phyloP scores from a whole-genome alignment of 2,113 vertebrate species.

The rat (Rattus norvegicus) region DNA sequence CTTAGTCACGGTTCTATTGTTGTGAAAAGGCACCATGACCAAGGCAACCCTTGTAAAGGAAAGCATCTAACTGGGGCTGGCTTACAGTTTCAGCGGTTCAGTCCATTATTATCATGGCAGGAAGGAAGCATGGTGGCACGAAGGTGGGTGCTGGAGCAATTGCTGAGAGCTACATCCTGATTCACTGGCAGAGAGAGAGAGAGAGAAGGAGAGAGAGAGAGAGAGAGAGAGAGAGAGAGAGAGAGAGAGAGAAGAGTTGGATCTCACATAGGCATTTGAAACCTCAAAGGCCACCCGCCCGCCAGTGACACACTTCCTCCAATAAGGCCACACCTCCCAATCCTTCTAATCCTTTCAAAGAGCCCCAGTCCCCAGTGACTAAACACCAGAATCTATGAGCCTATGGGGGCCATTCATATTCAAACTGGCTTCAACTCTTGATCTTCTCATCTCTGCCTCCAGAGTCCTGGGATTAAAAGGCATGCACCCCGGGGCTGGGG shows the following conservation, averaged over 20 bases:
- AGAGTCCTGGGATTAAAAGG: background rate
- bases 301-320: background rate
- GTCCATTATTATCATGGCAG: background rate
- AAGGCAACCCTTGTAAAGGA: background rate
- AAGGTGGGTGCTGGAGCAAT: background rate
- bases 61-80: background rate
- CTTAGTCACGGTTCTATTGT: background rate
- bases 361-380: background rate
- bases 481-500: too few relatives aligned
- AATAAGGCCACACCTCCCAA: background rate
- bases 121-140: background rate
- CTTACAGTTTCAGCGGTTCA: background rate
- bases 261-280: background rate
- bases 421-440: background rate
- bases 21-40: background rate
- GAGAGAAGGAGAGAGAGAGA: background rate
- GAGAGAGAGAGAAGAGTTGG: accelerated
- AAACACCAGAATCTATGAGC: background rate
- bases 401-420: background rate
- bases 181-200: background rate
- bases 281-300: background rate
- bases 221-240: too few relatives aligned
- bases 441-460: background rate
- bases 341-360: background rate
- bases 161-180: background rate